These are phyloP conservation scores for Dioctria rufipes DNA, from an alignment of 2,888 invertebrate species.

Conservation along the genomic window DNA sequence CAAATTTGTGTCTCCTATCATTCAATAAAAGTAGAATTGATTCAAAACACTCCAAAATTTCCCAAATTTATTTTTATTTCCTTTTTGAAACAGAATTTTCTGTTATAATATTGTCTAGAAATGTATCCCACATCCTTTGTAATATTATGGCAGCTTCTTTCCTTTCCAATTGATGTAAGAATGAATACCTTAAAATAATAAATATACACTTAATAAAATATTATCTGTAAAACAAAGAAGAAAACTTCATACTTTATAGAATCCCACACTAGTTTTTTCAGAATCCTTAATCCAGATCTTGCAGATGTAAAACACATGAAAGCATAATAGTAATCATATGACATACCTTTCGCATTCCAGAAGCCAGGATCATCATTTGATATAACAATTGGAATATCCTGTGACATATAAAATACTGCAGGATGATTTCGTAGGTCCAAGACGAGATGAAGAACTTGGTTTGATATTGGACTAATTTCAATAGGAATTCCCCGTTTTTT, in stretches of 20 bases:
- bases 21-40: not conserved
- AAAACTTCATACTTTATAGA: constrained; percentile 72
- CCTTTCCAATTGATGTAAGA: constrained; percentile 63
- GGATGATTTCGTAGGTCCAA: constrained; percentile 79
- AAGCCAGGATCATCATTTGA: constrained; percentile 78
- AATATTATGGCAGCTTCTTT: constrained; percentile 62
- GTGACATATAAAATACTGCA: constrained; percentile 73
- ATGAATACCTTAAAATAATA: constrained; percentile 62
- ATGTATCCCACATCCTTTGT: constrained; percentile 65
- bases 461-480: constrained; percentile 70
- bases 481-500: constrained; percentile 67
- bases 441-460: constrained; percentile 73
- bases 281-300: constrained; percentile 74
- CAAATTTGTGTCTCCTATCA: too few relatives aligned
- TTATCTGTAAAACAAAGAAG: not conserved
- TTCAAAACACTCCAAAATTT: not conserved
- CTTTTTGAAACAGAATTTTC: not conserved
- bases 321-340: constrained; percentile 79
- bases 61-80: not conserved
- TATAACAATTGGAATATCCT: constrained; percentile 76
- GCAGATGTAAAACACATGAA: constrained; percentile 78
- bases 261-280: constrained; percentile 77
- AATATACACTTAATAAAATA: not conserved
- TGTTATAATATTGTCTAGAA: constrained; percentile 62
- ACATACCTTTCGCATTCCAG: constrained; percentile 76